Evolutionary conservation across 2,797 vertebrate genomes (phyloP).

Genomic region (Malacoraja senta): DNA sequence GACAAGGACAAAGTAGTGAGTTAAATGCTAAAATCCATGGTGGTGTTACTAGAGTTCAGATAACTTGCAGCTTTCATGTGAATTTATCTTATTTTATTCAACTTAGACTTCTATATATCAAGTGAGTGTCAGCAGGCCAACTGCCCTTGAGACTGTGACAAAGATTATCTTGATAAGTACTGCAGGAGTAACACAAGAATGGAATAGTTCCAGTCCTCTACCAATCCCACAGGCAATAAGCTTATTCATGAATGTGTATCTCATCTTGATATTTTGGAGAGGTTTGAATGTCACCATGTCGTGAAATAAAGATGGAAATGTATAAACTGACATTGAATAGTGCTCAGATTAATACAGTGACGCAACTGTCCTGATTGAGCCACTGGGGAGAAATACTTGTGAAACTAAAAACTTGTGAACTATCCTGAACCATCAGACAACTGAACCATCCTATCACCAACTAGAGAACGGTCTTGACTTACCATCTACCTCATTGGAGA

Average conservation of each 20-base stretch:
- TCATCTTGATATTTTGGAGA: neutral
- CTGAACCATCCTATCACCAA: no score
- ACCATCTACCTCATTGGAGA: no score
- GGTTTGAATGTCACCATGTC: neutral
- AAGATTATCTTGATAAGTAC: neutral
- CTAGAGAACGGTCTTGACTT: no score
- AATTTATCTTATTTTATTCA: neutral
- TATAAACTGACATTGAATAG: neutral
- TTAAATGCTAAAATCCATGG: neutral
- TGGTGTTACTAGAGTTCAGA: neutral
- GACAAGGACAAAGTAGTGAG: neutral
- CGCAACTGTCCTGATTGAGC: neutral
- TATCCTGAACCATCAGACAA: no score
- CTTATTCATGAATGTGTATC: neutral
- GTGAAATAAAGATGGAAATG: neutral
- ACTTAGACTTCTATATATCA: neutral
- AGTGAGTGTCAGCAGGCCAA: neutral
- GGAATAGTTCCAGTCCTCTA: neutral
- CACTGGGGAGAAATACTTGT: neutral
- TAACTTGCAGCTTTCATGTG: neutral
- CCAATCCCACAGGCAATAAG: neutral
- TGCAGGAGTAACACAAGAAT: neutral
- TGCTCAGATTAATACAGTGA: neutral
- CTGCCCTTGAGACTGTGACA: neutral
- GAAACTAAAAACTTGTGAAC: neutral